Evolutionary conservation across 2,888 invertebrate species (phyloP).

Genomic region (Copidosoma aretas): DNA sequence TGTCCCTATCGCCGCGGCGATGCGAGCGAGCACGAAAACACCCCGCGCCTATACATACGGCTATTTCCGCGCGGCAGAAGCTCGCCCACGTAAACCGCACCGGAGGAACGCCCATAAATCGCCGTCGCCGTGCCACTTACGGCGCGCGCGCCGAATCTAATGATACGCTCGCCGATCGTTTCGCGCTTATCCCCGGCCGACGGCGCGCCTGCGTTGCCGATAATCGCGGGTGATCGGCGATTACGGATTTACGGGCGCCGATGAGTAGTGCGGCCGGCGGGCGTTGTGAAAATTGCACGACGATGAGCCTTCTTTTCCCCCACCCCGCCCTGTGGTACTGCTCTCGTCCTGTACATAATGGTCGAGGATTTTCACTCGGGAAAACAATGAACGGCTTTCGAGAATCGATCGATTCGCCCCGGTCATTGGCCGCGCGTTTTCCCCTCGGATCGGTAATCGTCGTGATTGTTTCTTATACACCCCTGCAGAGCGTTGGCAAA

Average conservation of each 20-base stretch:
- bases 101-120: conserved; percentile 32
- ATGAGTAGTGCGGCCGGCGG: conserved; percentile 22
- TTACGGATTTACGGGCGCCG: conserved; percentile 35
- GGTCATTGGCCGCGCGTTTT: too few relatives aligned
- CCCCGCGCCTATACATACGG: conserved; percentile 1
- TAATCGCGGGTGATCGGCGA: conserved; percentile 30
- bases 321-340: too few relatives aligned
- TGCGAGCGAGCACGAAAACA: conserved; percentile 2
- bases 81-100: neutral
- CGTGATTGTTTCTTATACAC: too few relatives aligned
- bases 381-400: too few relatives aligned
- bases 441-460: too few relatives aligned
- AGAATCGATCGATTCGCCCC: too few relatives aligned
- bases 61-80: conserved; percentile 6
- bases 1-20: conserved; percentile 7
- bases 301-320: conserved; percentile 5
- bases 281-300: conserved; percentile 31
- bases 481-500: too few relatives aligned
- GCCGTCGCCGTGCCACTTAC: neutral
- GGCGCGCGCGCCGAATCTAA: conserved; percentile 10
- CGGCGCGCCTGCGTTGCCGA: neutral
- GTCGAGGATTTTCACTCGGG: too few relatives aligned
- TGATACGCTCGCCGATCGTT: conserved; percentile 13
- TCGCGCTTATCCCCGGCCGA: conserved; percentile 6
- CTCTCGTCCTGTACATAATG: too few relatives aligned